These are phyloP conservation scores for Felis chaus DNA, from an alignment of 2,113 vertebrate genomes.

Conservation along the genomic window DNA sequence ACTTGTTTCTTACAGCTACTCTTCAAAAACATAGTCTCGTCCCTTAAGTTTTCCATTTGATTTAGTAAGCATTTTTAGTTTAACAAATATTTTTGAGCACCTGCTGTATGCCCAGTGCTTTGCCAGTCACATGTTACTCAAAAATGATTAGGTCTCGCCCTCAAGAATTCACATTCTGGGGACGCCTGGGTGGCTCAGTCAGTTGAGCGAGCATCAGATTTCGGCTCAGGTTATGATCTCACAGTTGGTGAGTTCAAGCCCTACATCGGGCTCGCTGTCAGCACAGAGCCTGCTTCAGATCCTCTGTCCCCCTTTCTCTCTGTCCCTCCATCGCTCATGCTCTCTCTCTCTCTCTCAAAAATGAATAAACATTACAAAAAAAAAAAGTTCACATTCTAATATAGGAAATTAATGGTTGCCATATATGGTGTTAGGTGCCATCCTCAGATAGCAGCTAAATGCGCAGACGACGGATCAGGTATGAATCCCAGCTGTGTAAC, in stretches of 20 bases:
- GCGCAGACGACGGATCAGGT: background rate
- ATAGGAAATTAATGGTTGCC: background rate
- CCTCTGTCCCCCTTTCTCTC: too few species aligned
- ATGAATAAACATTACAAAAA: too few species aligned
- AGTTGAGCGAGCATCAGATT: too few species aligned
- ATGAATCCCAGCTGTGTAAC: background rate
- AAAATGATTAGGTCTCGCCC: background rate
- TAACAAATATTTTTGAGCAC: slow-evolving; percentile 21
- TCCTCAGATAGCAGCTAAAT: background rate
- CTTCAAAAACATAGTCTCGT: background rate
- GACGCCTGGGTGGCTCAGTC: too few species aligned
- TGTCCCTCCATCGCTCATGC: too few species aligned
- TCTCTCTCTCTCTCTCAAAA: too few species aligned
- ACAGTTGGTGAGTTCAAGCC: too few species aligned
- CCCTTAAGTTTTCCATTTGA: background rate
- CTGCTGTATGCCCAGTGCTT: background rate
- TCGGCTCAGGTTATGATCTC: too few species aligned
- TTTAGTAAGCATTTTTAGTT: background rate
- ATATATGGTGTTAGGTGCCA: background rate
- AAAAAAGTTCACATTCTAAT: background rate
- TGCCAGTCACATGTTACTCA: background rate
- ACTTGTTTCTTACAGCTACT: background rate
- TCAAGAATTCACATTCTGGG: background rate
- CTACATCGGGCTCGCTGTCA: too few species aligned
- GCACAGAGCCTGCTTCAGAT: too few species aligned